phyloP scores from a whole-genome alignment of 2,888 invertebrate genomes.

The Troglohyphantes excavatus region DNA sequence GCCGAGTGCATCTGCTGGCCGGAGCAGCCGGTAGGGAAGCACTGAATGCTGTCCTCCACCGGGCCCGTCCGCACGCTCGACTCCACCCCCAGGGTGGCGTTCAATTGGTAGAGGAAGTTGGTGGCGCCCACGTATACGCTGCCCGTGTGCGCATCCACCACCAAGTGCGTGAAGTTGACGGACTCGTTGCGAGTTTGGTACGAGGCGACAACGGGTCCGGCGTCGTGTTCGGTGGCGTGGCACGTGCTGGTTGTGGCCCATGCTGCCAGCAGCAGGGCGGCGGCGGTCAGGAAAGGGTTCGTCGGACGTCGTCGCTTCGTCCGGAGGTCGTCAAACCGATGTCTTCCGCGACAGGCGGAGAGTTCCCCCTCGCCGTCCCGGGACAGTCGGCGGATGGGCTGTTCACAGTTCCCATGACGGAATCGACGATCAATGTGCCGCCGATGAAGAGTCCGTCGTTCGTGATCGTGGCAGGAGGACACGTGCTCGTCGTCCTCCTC shows the following conservation, averaged over 20 bases:
- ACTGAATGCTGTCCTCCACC: conserved; percentile 92
- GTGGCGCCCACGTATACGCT: conserved; percentile 92
- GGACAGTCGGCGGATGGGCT: no score
- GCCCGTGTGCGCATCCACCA: conserved; percentile 84
- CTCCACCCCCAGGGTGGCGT: conserved; percentile 88
- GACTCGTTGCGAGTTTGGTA: conserved; percentile 79
- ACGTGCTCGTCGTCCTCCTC: conserved; percentile 43
- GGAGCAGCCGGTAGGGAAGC: conserved; percentile 92
- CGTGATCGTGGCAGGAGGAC: background rate
- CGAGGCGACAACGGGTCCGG: conserved; percentile 71
- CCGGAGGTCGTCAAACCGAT: background rate
- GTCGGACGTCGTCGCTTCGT: no score
- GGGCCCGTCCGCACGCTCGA: conserved; percentile 91
- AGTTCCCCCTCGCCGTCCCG: no score
- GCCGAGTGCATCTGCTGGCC: conserved; percentile 86
- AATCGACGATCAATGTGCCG: no score
- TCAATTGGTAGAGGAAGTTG: conserved; percentile 92
- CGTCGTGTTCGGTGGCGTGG: conserved; percentile 70
- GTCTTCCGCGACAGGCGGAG: no score
- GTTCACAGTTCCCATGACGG: background rate
- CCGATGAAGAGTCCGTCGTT: no score
- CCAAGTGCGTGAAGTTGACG: conserved; percentile 83
- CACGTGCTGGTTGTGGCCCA: conserved; percentile 70
- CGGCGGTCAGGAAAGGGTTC: conserved; percentile 16
- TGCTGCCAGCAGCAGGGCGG: conserved; percentile 57